Base-by-base conservation (phyloP, 2,797 vertebrate species). In the Sebastes diploproa region DNA sequence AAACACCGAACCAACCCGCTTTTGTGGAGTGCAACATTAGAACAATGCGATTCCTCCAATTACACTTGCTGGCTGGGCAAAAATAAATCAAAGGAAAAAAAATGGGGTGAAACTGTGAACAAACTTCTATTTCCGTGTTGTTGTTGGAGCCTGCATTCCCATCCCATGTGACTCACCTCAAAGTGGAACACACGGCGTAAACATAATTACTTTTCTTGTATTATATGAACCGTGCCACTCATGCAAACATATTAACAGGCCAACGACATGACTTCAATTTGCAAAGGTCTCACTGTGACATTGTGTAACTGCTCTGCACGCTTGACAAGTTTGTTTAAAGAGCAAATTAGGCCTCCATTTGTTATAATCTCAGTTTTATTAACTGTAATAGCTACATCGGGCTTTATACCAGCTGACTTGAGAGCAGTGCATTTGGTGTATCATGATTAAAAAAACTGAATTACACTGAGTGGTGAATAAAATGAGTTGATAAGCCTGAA, bases 71-170 rank as follows among this genome's bases (percentile, higher is more conserved):
- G 71, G 83, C 75, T 86, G 59, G 82, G 74, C 80, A 88, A 81
- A 56, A 86, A 93, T 84, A 91, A 92, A 91, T 90, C 85, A 90
- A 86, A 93, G 74, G 63, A 50, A 86, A 52, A 50, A 50, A 82
- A 84, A 73, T 32, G 61, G 80, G 78, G 76, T 77, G 79, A 83
- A 89, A 80, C 85, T 76, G 78, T 84, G 83, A 90, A 91, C 89
- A 74, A 83, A 92, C 88, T 92, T 89, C 78, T 87, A 77, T 91
- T 92, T 90, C 73, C 69, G 81, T 80, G 30, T 77, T 88, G 89
- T 88, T 88, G 80, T 90, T 82, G 34, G 4, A 64, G 66, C 25
- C 32, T 65, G 72, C 64, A 29, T 76, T 78, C 46, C 50, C 1
- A 18, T 88, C 87, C 91, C 87, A 81, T 83, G 89, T 92, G 89